Percentiles rank a stretch among this genome's conserved stretches.
These are phyloP conservation scores for Amphimedon queenslandica DNA, from an alignment of 37 sponge, comb jelly and placozoan species.

Conservation along the genomic window DNA sequence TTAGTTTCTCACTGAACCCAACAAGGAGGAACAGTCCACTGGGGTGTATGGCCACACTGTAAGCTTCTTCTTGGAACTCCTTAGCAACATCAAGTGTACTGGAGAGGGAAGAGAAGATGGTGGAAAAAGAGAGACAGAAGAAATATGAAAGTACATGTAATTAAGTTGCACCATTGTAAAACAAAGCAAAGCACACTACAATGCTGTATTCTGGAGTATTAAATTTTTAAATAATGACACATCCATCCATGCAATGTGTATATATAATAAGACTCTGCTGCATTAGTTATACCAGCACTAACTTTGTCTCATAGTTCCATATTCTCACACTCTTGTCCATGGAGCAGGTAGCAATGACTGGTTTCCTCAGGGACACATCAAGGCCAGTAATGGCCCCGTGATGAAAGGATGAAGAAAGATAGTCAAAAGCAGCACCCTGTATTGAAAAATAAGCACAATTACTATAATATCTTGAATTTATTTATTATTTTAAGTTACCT, in stretches of 20 bases:
- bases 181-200: no score
- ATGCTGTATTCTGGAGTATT: no score
- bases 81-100: constrained; percentile 85
- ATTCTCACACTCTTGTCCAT: constrained; percentile 85
- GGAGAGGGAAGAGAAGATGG: not conserved
- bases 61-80: constrained; percentile 96
- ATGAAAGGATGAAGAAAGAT: constrained; percentile 69
- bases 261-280: no score
- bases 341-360: constrained; percentile 95
- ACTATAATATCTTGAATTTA: not conserved
- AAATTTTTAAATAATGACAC: no score
- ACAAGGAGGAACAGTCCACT: constrained; percentile 92
- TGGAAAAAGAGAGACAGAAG: not conserved
- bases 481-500: constrained; percentile 29
- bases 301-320: constrained; percentile 97
- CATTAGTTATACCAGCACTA: not conserved
- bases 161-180: not conserved
- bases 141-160: not conserved
- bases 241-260: no score
- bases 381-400: constrained; percentile 79
- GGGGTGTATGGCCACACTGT: constrained; percentile 93
- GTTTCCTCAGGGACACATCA: constrained; percentile 91
- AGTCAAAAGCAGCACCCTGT: constrained; percentile 64
- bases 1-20: constrained; percentile 96
- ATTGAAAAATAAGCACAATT: not conserved